Evolutionary conservation across 2,888 invertebrate genomes (phyloP).

Genomic region (Amorpha juglandis): DNA sequence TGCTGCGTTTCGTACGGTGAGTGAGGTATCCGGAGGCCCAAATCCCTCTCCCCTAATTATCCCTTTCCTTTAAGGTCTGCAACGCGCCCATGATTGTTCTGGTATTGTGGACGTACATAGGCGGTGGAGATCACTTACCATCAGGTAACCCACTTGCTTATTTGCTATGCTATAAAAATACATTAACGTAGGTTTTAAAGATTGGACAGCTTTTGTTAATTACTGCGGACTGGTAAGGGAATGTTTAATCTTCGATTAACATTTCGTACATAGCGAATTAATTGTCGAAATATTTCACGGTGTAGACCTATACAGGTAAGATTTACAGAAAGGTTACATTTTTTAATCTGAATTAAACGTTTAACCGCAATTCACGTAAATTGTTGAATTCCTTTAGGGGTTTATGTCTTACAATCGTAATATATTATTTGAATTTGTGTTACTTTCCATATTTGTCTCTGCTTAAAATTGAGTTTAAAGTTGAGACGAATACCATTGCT

Average conservation of each 20-base stretch:
- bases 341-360: conserved; percentile 1
- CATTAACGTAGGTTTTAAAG: not conserved
- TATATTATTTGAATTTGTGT: not conserved
- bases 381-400: not conserved
- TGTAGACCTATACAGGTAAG: not conserved
- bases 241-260: conserved; percentile 8
- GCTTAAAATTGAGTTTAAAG: not conserved
- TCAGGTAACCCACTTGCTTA: too few species aligned
- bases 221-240: not conserved
- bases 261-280: conserved; percentile 4
- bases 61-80: too few species aligned
- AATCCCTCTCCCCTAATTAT: too few species aligned
- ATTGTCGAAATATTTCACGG: not conserved
- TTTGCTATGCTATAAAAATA: not conserved
- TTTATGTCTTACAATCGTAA: not conserved
- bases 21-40: too few species aligned
- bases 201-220: too few species aligned
- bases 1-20: too few species aligned
- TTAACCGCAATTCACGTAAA: not conserved
- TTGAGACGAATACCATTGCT: not conserved
- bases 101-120: not conserved
- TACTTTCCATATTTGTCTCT: not conserved
- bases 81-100: not conserved
- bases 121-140: not conserved
- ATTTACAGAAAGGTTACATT: conserved; percentile 11